Conservation (phyloP, 2,113 vertebrate species). For the Perca flavescens region DNA sequence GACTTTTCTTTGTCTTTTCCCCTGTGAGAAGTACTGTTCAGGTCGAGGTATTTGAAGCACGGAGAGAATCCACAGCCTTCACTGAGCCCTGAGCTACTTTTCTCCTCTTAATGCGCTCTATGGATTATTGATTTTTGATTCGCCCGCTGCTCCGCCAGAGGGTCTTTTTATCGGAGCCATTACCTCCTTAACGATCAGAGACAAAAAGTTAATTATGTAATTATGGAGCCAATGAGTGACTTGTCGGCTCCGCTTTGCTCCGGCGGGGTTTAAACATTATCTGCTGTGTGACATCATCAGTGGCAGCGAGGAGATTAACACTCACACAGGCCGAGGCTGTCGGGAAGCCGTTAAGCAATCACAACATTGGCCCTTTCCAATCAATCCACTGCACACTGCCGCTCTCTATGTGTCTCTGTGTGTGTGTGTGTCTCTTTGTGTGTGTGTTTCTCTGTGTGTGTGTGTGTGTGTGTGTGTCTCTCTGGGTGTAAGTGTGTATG, state of each 20-base stretch:
- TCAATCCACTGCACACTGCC: conserved; percentile 84
- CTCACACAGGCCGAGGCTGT: conserved; percentile 90
- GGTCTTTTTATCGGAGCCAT: conserved; percentile 97
- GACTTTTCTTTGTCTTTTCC: too few relatives aligned
- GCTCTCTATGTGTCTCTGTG: conserved; percentile 9
- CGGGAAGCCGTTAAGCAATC: conserved; percentile 97
- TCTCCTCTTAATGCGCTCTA: conserved; percentile 87
- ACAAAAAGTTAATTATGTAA: conserved; percentile 99
- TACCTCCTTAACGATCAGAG: conserved; percentile 98
- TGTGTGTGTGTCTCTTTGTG: conserved; percentile 5
- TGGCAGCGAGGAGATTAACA: conserved; percentile 91
- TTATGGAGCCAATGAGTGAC: conserved; percentile 99
- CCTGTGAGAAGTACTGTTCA: too few relatives aligned
- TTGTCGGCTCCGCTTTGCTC: conserved; percentile 96
- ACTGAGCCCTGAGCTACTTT: conserved; percentile 47
- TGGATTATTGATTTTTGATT: conserved; percentile 99
- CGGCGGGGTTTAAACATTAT: conserved; percentile 95
- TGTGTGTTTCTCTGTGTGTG: not conserved
- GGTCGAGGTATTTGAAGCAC: too few relatives aligned
- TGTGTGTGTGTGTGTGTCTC: conserved; percentile 6
- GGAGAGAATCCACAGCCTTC: conserved; percentile 6
- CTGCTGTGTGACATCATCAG: conserved; percentile 91
- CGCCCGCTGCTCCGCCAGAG: conserved; percentile 91
- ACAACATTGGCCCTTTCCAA: conserved; percentile 90
- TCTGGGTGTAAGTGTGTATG: too few relatives aligned